phyloP scores from a whole-genome alignment of 2,797 vertebrate genomes.

The Paguma larvata region DNA sequence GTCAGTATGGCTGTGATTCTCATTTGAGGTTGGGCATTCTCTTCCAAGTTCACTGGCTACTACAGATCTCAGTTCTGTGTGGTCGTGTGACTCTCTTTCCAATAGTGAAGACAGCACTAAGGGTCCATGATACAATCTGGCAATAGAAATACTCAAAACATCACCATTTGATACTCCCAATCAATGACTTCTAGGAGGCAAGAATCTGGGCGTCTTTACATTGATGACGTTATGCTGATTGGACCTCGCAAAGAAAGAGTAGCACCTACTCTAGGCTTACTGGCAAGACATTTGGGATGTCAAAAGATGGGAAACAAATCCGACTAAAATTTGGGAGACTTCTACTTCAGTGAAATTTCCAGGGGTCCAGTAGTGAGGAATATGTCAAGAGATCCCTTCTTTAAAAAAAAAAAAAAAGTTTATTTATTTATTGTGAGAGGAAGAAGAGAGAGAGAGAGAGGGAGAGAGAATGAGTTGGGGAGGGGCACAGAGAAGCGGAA shows the following conservation, averaged over 20 bases:
- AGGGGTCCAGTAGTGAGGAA: not conserved
- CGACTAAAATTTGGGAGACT: not conserved
- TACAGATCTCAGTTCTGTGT: not conserved
- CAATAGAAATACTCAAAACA: not conserved
- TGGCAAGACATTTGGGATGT: not conserved
- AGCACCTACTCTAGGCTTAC: not conserved
- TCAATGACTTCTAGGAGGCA: not conserved
- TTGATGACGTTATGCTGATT: not conserved
- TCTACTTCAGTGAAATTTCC: not conserved
- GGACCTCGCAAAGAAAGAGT: not conserved
- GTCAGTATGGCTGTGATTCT: not conserved
- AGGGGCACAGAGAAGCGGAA: too few relatives aligned
- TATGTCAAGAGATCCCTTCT: not conserved
- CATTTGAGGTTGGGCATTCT: not conserved
- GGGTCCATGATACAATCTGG: not conserved
- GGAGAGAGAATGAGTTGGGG: fast-evolving
- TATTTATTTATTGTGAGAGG: too few relatives aligned
- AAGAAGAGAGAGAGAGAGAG: too few relatives aligned
- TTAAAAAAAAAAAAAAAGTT: too few relatives aligned
- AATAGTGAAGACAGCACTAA: not conserved
- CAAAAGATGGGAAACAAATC: not conserved
- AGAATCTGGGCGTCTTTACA: not conserved
- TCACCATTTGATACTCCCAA: not conserved
- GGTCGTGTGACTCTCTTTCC: not conserved
- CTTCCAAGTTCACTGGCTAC: not conserved